Evolutionary conservation across 2,113 vertebrate genomes (phyloP).

Genomic region (Choloepus hoffmanni): DNA sequence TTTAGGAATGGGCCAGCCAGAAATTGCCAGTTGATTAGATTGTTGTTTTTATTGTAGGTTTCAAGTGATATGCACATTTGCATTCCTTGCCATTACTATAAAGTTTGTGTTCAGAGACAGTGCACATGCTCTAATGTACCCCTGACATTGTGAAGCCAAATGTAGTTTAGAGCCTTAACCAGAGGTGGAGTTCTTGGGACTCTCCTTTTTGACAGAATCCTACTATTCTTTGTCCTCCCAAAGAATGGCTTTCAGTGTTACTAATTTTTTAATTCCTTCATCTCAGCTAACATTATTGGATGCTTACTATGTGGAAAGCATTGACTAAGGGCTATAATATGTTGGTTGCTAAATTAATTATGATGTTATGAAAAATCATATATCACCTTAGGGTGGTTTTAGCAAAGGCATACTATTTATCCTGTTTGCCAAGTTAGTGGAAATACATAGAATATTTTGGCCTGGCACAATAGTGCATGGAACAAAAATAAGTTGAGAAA

Average conservation of each 20-base stretch:
- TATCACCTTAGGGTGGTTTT: slow-evolving; percentile 18
- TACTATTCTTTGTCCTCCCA: background rate
- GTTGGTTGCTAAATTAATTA: slow-evolving; percentile 25
- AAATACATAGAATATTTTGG: background rate
- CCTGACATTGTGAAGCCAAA: background rate
- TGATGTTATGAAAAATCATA: slow-evolving; percentile 26
- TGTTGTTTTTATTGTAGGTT: background rate
- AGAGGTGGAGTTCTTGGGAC: background rate
- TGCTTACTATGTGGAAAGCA: background rate
- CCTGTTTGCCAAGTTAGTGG: slow-evolving; percentile 4
- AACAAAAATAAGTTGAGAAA: slow-evolving; percentile 31
- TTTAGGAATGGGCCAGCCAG: background rate
- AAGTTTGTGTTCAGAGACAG: background rate
- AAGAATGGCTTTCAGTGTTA: background rate
- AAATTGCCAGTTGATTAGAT: slow-evolving; percentile 8
- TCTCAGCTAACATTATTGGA: background rate
- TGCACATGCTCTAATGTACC: background rate
- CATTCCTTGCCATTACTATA: background rate
- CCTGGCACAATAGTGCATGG: background rate
- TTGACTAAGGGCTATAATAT: background rate
- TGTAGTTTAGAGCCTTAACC: background rate
- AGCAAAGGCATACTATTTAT: background rate
- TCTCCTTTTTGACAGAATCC: background rate
- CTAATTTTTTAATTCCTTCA: slow-evolving; percentile 23
- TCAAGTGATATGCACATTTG: background rate